These are phyloP conservation scores for Apis florea DNA, from an alignment of 1,140 invertebrate genomes.

Conservation along the genomic window DNA sequence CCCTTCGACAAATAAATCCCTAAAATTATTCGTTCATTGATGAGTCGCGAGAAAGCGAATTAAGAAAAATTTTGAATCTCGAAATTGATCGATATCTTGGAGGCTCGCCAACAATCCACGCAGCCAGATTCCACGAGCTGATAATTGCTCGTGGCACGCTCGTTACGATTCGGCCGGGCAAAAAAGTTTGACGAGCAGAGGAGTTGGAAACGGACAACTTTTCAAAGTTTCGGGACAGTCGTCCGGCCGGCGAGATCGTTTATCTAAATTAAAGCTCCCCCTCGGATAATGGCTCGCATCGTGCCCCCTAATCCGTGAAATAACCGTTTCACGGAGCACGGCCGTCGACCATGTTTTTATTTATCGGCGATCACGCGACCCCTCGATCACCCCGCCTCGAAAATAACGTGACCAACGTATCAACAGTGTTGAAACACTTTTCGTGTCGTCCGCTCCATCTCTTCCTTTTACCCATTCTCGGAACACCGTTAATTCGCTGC, in stretches of 20 bases:
- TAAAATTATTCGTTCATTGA: too few species aligned
- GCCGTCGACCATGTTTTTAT: slow-evolving; percentile 11
- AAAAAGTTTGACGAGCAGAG: slow-evolving; percentile 7
- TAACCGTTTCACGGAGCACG: slow-evolving; percentile 15
- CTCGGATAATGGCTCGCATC: not conserved
- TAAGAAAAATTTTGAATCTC: not conserved
- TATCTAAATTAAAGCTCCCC: slow-evolving; percentile 48
- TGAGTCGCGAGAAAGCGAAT: too few species aligned
- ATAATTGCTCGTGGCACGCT: not conserved
- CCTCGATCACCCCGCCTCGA: not conserved
- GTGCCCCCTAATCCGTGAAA: slow-evolving; percentile 18
- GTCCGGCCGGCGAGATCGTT: slow-evolving; percentile 11
- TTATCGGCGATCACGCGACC: slow-evolving; percentile 16
- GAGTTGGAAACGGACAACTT: slow-evolving; percentile 39
- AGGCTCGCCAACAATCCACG: not conserved
- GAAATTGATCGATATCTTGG: not conserved
- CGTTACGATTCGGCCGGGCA: not conserved
- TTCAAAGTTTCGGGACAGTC: slow-evolving; percentile 30
- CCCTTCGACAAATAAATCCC: too few species aligned
- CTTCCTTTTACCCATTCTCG: not conserved
- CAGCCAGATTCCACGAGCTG: not conserved
- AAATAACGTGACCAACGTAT: not conserved
- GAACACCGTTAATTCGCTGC: not conserved
- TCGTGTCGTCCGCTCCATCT: not conserved
- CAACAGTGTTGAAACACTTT: slow-evolving; percentile 8